These are phyloP conservation scores for Saccostrea cuccullata DNA, from an alignment of 1,140 invertebrate genomes.

Conservation along the genomic window DNA sequence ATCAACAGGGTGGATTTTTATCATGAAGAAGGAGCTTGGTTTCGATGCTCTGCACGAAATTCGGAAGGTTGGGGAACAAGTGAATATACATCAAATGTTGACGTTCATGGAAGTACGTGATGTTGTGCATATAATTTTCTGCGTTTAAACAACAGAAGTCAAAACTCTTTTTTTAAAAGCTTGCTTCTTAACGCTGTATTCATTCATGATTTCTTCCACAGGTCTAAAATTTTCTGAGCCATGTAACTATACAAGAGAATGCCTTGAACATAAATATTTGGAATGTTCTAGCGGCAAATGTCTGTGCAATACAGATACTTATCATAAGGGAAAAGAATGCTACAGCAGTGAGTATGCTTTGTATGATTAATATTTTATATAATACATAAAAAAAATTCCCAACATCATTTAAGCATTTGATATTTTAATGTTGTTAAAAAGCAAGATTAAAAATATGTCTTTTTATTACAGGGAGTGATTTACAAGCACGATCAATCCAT, in stretches of 20 bases:
- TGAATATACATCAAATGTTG: background rate
- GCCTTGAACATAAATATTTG: background rate
- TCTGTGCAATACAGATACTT: background rate
- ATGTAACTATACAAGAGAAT: background rate
- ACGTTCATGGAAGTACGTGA: background rate
- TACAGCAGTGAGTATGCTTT: background rate
- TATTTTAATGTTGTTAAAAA: background rate
- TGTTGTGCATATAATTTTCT: background rate
- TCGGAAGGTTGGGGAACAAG: background rate
- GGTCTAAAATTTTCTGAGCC: conserved; percentile 1
- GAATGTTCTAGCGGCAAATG: background rate
- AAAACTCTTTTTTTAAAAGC: too few species aligned
- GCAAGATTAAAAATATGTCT: background rate
- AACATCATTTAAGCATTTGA: background rate
- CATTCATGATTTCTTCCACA: background rate
- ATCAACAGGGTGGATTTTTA: background rate
- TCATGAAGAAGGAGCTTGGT: background rate
- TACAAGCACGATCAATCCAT: background rate
- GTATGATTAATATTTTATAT: too few species aligned
- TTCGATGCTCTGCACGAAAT: background rate
- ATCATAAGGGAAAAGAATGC: background rate
- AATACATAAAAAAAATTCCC: background rate
- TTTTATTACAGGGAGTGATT: background rate
- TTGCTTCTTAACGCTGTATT: background rate
- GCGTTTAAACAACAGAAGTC: background rate